Evolutionary conservation across 2,888 invertebrate species (phyloP).

Genomic region (Germaria angustata): DNA sequence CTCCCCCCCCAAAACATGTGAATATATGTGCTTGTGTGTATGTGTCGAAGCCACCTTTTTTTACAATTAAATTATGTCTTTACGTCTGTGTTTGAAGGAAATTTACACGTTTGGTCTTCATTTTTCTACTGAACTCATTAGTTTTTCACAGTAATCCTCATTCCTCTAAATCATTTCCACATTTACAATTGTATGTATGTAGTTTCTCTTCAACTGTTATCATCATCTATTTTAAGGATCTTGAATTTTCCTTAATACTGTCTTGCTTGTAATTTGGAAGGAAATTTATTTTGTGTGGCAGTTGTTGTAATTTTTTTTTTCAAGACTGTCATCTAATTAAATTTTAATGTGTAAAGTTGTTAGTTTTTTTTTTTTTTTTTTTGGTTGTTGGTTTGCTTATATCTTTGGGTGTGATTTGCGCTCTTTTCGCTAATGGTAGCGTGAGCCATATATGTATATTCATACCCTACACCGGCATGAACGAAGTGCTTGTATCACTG

Average conservation of each 20-base stretch:
- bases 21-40: not conserved
- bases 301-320: constrained; percentile 17
- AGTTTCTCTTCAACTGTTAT: not conserved
- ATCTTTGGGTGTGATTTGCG: not conserved
- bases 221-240: constrained; percentile 14
- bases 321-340: constrained; percentile 73
- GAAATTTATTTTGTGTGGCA: constrained; percentile 45
- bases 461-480: not conserved
- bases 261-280: constrained; percentile 24
- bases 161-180: constrained; percentile 2
- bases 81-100: not conserved
- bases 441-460: too few species aligned
- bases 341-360: constrained; percentile 73
- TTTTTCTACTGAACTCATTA: constrained; percentile 46
- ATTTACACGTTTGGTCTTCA: constrained; percentile 34
- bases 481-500: too few species aligned
- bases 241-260: constrained; percentile 17
- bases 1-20: not conserved
- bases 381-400: constrained; percentile 32
- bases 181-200: constrained; percentile 12
- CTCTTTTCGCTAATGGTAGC: not conserved
- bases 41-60: not conserved
- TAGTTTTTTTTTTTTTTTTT: too few species aligned
- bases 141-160: not conserved
- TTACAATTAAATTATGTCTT: not conserved